Evolutionary conservation across 2,797 vertebrate species (phyloP), one percentile per base, ranked within the genome.

Genomic region (Rhinichthys osculus): DNA sequence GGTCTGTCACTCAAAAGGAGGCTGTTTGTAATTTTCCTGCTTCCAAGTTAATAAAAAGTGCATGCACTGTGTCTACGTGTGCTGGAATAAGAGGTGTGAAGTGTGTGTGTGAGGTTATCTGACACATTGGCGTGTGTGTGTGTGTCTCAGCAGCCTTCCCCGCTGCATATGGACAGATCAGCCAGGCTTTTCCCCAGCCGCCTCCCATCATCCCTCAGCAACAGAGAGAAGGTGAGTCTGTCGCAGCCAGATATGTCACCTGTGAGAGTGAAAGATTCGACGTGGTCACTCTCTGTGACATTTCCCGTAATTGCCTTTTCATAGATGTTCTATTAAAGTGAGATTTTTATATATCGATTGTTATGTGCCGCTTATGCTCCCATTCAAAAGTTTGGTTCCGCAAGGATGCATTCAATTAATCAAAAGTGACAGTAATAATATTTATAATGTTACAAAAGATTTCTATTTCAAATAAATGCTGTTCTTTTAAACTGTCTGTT

Each of bases 91-190:
- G 72, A 84, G 44, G 85, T 84, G 70, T 47, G 57, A 86, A 74
- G 78, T 85, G 91, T 85, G 79, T 89, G 93, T 90, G 89, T 71
- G 81, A 73, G 87, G 71, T 87, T 81, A 81, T 87, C 84, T 90
- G 90, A 89, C 88, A 87, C 89, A 86, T 62, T 74, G 66, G 73
- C 64, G 69, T 88, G 83, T 93, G 90, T 94, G 71, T 85, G 87
- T 95, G 93, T 93, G 95, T 95, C 94, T 96, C 94, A 98, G 98
- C 98, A 95, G 98, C 98, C 96, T 99, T 99, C 93, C 98, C 98
- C 91, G 97, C 98, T 96, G 98, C 98, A 94, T 99, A 99, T 92
- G 98, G 98, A 92, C 98, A 99, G 96, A 99, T 99, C 94, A 98
- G 98, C 95, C 98, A 99, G 96, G 97, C 98, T 89, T 99, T 99